phyloP scores from a whole-genome alignment of 1,140 invertebrate genomes.

The Ladona fulva region DNA sequence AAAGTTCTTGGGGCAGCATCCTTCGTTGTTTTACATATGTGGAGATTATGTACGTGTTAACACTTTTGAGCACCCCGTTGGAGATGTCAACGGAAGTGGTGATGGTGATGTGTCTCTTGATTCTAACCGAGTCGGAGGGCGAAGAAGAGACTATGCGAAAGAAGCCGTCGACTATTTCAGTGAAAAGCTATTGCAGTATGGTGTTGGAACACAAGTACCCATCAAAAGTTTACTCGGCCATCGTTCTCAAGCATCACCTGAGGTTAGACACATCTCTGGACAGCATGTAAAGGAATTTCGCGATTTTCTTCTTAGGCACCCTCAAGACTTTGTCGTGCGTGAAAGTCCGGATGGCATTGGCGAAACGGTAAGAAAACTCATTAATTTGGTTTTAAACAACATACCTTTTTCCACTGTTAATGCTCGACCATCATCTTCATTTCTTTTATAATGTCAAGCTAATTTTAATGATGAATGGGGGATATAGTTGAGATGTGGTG shows the following conservation, averaged over 20 bases:
- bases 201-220: slow-evolving; percentile 80
- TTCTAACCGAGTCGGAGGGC: slow-evolving; percentile 33
- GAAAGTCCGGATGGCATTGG: slow-evolving; percentile 58
- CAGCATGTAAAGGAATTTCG: slow-evolving; percentile 90
- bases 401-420: too few relatives aligned
- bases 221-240: slow-evolving; percentile 89
- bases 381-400: too few relatives aligned
- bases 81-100: slow-evolving; percentile 39
- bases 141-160: slow-evolving; percentile 77
- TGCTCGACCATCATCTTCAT: too few relatives aligned
- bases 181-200: slow-evolving; percentile 80
- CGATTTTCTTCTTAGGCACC: slow-evolving; percentile 77
- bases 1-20: slow-evolving; percentile 84
- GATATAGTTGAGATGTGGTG: too few relatives aligned
- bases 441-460: too few relatives aligned
- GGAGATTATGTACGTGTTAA: slow-evolving; percentile 87
- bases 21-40: slow-evolving; percentile 81
- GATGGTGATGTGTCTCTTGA: slow-evolving; percentile 35
- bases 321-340: slow-evolving; percentile 78
- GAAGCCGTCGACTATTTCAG: slow-evolving; percentile 94
- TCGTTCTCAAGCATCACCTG: slow-evolving; percentile 85
- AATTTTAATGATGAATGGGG: too few relatives aligned
- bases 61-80: slow-evolving; percentile 45
- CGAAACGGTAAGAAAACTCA: not conserved
- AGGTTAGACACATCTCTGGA: slow-evolving; percentile 87